A percentile compares a stretch with the other conserved stretches of the same genome.
Evolutionary conservation across 2,797 vertebrate species (phyloP).

Genomic region (Propithecus deckenii): DNA sequence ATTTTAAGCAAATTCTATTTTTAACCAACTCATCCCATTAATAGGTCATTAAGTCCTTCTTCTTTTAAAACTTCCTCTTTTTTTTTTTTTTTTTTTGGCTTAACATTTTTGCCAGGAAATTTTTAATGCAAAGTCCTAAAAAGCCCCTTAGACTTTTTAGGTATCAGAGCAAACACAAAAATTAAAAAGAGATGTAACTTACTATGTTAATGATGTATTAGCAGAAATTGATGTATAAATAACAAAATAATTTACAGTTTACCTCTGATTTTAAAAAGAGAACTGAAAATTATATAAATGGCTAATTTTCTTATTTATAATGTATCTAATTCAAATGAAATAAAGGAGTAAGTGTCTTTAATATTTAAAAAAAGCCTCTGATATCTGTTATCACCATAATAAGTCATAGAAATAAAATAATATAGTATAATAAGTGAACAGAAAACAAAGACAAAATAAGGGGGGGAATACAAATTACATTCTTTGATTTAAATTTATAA

Average conservation of each 20-base stretch:
- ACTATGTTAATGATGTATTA: neutral
- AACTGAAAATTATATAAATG: neutral
- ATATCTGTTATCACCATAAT: neutral
- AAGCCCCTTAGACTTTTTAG: neutral
- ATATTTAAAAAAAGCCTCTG: too few relatives aligned
- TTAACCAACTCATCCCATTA: conserved; percentile 4
- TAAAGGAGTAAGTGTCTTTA: neutral
- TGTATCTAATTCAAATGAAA: neutral
- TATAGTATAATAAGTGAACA: neutral
- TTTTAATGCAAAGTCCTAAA: neutral
- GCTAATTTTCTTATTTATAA: neutral
- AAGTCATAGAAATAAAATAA: neutral
- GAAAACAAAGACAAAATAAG: neutral
- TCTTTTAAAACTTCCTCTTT: conserved; percentile 19
- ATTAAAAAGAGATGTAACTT: neutral
- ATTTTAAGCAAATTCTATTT: conserved; percentile 47
- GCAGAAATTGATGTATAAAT: conserved; percentile 4
- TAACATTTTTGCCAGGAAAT: conserved; percentile 43
- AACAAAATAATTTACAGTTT: neutral
- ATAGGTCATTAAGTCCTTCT: conserved; percentile 47
- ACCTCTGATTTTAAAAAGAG: neutral
- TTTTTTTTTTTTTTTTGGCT: conserved; percentile 24
- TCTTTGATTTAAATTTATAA: neutral
- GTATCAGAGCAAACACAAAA: neutral
- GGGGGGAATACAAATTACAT: neutral